Base-by-base conservation (phyloP, 2,797 vertebrate genomes). In the Labroides dimidiatus region DNA sequence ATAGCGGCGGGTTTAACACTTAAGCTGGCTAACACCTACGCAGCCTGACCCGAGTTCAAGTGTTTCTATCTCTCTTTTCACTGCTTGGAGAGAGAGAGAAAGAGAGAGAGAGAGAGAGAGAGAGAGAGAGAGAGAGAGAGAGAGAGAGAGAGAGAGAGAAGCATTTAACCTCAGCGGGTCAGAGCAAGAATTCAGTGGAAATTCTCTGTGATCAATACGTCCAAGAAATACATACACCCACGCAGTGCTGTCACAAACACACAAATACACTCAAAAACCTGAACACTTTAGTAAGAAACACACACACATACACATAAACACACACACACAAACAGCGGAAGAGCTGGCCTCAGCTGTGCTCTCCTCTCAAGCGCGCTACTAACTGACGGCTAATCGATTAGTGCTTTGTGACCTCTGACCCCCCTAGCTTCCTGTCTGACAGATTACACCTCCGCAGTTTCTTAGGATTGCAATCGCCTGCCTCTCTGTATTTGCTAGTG, bases 181-280 rank as follows among this genome's bases (percentile, higher is more conserved):
- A 93, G 90, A 92, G 93, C 92, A 95, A 95, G 96, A 95, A 96
- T 96, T 94, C 94, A 88, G 94, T 94, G 90, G 93, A 91, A 95
- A 94, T 95, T 94, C 93, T 94, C 94, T 93, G 88, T 95, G 95
- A 97, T 96, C 96, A 94, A 96, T 96, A 97, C 66, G 72, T 70
- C 80, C 78, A 81, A 81, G 74, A 74, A 84, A 87, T 61, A 45
- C 81, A 78, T 27, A 66, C 85, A 87, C 90, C 89, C 90, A 89
- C 88, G 81, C 95, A 95, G 93, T 87, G 93, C 91, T 94, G 93
- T 93, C 82, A 90, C 93, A 69, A 37, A 56, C 57, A 69, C 72
- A 71, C 72, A 64, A 19, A 64, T 17, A 55, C 60, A 61, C 79
- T 63, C 21, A 14, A 19, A 14, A 76, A 63, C 70, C 62, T 51